Evolutionary conservation across 2,113 vertebrate genomes (phyloP), one percentile per base, ranked within the genome.

Genomic region (Tiliqua scincoides): DNA sequence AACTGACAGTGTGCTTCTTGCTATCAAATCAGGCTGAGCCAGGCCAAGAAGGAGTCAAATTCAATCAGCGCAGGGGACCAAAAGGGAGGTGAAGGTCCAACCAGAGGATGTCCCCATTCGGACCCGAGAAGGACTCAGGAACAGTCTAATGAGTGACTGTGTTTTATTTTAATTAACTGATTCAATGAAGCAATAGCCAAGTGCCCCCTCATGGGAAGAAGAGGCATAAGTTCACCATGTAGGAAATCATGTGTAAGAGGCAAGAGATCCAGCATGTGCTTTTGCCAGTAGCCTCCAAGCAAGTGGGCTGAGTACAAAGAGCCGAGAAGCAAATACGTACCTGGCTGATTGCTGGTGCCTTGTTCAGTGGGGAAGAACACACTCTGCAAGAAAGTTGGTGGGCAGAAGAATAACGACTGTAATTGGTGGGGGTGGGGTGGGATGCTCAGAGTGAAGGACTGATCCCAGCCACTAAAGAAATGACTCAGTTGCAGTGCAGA

Each of bases 21-120:
- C 91, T 90, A 94, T 95, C 92, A 93, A 97, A 97, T 96, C 96
- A 92, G 95, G 95, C 95, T 17, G 10, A 17, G 17, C 11, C 94
- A 94, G 97, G 96, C 97, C 98, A 97, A 97, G 97, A 97, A 97
- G 96, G 96, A 98, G 97, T 97, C 97, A 95, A 97, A 97, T 97
- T 97, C 97, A 97, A 97, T 97, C 97, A 94, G 96, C 94, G 96
- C 90, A 84, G 91, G 91, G 93, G 96, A 96, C 96, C 94, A 94
- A 94, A 92, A 92, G 93, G 93, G 95, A 96, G 97, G 94, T 93
- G n/a, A n/a, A n/a, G n/a, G n/a, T n/a, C n/a, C n/a, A n/a, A n/a
- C n/a, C n/a, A 95, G 95, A 95, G 96, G 95, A 96, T 96, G 96
- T 96, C 93, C 93, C 94, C 94, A 90, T 95, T 95, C 90, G 4